Base-by-base conservation (phyloP, 1,140 invertebrate species). In the Cepaea nemoralis region DNA sequence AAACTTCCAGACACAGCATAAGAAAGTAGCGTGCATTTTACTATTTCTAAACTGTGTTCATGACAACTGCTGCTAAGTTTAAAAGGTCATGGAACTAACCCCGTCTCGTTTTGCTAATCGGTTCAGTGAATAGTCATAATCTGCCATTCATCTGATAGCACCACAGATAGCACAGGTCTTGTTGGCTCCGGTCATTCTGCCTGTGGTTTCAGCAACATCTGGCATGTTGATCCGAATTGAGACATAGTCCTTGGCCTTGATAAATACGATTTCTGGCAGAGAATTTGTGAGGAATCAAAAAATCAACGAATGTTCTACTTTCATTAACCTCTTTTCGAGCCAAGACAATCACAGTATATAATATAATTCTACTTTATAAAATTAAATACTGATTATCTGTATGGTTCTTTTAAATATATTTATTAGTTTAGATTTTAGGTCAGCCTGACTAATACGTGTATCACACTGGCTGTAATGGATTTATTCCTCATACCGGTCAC, bases 161-260 rank as follows among this genome's bases (percentile, higher is more conserved):
- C 98, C 98, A 93, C 98, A 99, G 88, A 99, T 96, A 37, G 98
- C 98, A 92, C 99, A 99, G 91, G 96, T 97, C 91, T 97, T 99
- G 85, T 94, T 93, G 63, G 94, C 94, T 83, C 97, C 97, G 35
- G 95, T 96, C 93, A 98, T 97, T 40, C 97, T 94, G 55, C 98
- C 98, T 82, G 97, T 98, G 35, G 92, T 93, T n/a, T 96, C 96
- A 93, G 99, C 98, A 86, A 99, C 96, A 86, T 99, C 97, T 81
- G 97, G 98, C 88, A 99, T 94, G 90, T 97, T 97, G 81, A 99
- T 93, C 92, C 99, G 98, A 87, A 99, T 98, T 0, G 98, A 99
- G 71, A 98, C 98, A 93, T 99, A 97, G 93, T 99, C 98, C 92
- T 99, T 99, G 8, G 98, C 98, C 87, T 97, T 95, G 89, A 99